Base-by-base conservation (phyloP, 1,140 invertebrate species). In the Drosophila sucinea region DNA sequence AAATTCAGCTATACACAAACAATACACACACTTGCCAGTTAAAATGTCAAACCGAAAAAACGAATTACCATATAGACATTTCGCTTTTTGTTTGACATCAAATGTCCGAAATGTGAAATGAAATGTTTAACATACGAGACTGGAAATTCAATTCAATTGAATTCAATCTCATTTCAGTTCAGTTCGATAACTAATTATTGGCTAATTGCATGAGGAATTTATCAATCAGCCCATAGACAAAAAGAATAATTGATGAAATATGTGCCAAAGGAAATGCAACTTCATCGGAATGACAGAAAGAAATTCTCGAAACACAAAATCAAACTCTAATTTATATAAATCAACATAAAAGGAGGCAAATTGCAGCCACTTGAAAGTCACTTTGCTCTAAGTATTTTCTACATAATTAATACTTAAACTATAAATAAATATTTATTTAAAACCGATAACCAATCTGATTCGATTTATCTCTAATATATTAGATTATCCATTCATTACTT, bases 1-100 rank as follows among this genome's bases (percentile, higher is more conserved):
- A 69, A 69, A 63, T 69, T 69, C 35, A 38, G 8, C 25, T 27
- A 27, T 27, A 51, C 8, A 51, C 7, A 10, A 7, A 27, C 17
- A 47, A n/a, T 17, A 47, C 44, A 60, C 33, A 23, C 56, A 7
- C 17, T 2, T 2, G 32, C 6, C 27, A 47, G 41, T 7, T 35
- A 4, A 84, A 74, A 84, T 84, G 81, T 84, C 81, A 81, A 65
- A 1, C 23, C 3, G 27, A 38, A 38, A 38, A 27, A 27, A 25
- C n/a, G 61, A 63, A 83, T 85, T 81, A 65, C 32, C 73, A 73
- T 61, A 29, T 29, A 61, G 44, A 51, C 44, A 51, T 51, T 27
- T 27, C 23, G 60, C 17, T 58, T 58, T 58, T 35, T 27, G 25
- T 60, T 7, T 40, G n/a, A 27, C 41, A 51, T 25, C 32, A 55